Conservation (phyloP, 1,140 invertebrate genomes). For the Pachyrhynchus sulphureomaculatus region DNA sequence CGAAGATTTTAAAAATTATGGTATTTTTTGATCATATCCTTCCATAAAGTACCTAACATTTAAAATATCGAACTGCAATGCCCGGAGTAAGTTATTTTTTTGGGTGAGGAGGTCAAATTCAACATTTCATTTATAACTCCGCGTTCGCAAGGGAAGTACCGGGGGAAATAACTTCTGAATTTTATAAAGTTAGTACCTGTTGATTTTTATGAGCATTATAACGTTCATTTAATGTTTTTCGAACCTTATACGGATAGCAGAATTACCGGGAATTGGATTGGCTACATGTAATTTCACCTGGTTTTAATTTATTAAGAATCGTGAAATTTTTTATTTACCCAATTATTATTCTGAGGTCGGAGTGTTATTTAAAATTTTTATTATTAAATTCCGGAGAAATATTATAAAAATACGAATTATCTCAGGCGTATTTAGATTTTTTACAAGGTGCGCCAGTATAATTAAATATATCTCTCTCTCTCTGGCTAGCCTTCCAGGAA, state of each 20-base stretch:
- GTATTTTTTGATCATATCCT: no score
- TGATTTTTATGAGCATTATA: neutral
- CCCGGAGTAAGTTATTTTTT: no score
- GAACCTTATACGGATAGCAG: neutral
- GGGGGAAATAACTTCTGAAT: neutral
- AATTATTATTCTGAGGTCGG: conserved; percentile 10
- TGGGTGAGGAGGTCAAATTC: no score
- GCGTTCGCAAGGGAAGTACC: neutral
- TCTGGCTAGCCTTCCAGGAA: neutral
- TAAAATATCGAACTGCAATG: no score
- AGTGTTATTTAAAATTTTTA: neutral
- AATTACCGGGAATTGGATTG: neutral
- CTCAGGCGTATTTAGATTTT: neutral
- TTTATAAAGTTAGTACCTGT: neutral
- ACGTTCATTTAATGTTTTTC: neutral
- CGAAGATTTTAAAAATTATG: no score
- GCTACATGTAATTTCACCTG: conserved; percentile 3
- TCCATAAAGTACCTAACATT: no score
- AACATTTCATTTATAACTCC: neutral
- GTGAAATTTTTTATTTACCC: conserved; percentile 4
- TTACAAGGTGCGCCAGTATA: neutral
- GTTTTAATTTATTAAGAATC: conserved; percentile 1
- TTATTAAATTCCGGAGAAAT: conserved; percentile 2
- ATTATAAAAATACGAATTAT: conserved; percentile 13
- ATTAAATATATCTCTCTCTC: neutral